Percentiles rank a stretch among this genome's conserved stretches.
Conservation (phyloP, 2,888 invertebrate species). For the Rhynchonema sp. region DNA sequence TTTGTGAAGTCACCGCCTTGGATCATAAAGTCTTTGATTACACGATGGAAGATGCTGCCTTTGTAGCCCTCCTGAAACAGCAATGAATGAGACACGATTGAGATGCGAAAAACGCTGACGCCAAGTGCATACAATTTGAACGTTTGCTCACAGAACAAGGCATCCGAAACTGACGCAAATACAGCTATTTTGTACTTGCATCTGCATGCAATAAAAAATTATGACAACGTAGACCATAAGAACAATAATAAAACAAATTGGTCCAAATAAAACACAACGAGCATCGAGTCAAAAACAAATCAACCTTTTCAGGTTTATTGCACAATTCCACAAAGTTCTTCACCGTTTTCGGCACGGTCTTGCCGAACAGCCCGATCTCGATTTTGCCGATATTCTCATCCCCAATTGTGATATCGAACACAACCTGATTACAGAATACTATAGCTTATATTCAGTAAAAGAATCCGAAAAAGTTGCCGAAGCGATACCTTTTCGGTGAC, state of each 20-base stretch:
- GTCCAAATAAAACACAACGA: too few species aligned
- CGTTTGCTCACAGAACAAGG: neutral
- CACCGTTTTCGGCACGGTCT: slow-evolving; percentile 61
- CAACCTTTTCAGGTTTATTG: slow-evolving; percentile 31
- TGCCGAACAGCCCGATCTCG: slow-evolving; percentile 69
- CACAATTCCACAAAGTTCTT: slow-evolving; percentile 64
- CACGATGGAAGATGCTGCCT: slow-evolving; percentile 58
- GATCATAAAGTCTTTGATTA: slow-evolving; percentile 70
- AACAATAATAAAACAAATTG: too few species aligned
- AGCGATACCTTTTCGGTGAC: slow-evolving; percentile 26
- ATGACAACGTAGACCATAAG: too few species aligned
- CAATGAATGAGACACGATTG: neutral
- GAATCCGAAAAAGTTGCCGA: too few species aligned
- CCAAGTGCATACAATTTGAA: neutral
- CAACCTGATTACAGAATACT: slow-evolving; percentile 47
- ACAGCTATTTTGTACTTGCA: too few species aligned
- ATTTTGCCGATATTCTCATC: slow-evolving; percentile 53
- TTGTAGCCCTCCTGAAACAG: slow-evolving; percentile 40
- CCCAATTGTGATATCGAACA: slow-evolving; percentile 55
- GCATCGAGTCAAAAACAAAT: too few species aligned
- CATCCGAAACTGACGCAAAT: too few species aligned
- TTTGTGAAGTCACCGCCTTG: slow-evolving; percentile 42
- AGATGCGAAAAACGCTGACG: neutral
- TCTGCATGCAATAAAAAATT: too few species aligned
- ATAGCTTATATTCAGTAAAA: too few species aligned